A percentile compares a stretch with the other conserved stretches of the same genome.
These are phyloP conservation scores for Trichogramma dendrolimi DNA, from an alignment of 2,888 invertebrate species.

Conservation along the genomic window DNA sequence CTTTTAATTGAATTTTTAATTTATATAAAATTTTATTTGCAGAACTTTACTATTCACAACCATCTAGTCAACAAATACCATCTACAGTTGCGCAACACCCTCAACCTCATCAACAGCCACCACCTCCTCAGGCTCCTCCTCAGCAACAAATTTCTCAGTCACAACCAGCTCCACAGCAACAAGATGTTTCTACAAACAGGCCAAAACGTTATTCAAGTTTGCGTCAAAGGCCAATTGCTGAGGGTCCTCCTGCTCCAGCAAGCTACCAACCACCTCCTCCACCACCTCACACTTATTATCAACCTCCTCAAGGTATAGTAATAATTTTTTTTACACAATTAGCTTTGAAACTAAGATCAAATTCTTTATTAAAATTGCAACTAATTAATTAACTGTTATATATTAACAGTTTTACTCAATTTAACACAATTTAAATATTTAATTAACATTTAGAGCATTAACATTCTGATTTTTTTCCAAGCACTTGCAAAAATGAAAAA, in stretches of 20 bases:
- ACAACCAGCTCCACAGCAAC: conserved; percentile 39
- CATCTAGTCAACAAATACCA: conserved; percentile 45
- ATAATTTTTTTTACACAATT: conserved; percentile 13
- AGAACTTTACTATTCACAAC: conserved; percentile 47
- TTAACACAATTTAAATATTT: background rate
- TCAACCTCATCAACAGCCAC: conserved; percentile 42
- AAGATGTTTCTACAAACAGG: conserved; percentile 51
- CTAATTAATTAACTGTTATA: background rate
- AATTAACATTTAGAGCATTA: conserved; percentile 11
- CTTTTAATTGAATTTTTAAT: background rate
- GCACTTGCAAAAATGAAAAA: too few species aligned
- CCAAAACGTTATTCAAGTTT: conserved; percentile 68
- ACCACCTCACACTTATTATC: conserved; percentile 41
- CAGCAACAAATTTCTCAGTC: conserved; percentile 25
- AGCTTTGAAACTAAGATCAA: background rate
- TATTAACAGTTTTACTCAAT: background rate
- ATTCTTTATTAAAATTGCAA: background rate
- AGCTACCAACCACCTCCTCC: conserved; percentile 25
- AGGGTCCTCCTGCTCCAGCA: conserved; percentile 36
- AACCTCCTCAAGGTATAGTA: conserved; percentile 43
- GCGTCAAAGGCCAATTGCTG: conserved; percentile 55
- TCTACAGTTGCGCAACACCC: conserved; percentile 46
- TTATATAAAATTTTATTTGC: conserved; percentile 20
- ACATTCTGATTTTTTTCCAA: too few species aligned
- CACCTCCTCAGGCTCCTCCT: conserved; percentile 32